Base-by-base conservation (phyloP, 2,888 invertebrate genomes). In the Ornithoptera priamus region DNA sequence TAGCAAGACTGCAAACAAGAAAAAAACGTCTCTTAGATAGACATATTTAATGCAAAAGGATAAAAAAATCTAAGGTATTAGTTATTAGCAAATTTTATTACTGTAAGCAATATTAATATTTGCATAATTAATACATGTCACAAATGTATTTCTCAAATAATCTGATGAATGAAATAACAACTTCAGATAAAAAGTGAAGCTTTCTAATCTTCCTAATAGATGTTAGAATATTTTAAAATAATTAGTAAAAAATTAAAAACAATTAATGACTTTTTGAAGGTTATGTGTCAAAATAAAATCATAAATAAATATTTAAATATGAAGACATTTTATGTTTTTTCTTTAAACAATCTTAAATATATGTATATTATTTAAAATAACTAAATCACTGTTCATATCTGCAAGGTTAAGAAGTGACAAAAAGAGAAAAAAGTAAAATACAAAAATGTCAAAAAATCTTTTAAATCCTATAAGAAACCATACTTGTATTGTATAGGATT, bases 271-370 rank as follows among this genome's bases (percentile, higher is more conserved):
- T 50, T 65, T 71, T 71, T 77, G 77, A 80, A 87, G 86, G 87
- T 87, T 87, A 87, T 75, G 80, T 87, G 86, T 87, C 87, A 87
- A 81, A 80, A 73, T 46, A 75, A 57, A 61, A 22, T 57, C 50
- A 56, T 57, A 60, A 30, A 42, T 60, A 57, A 39, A 46, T 39
- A 65, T 59, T 59, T 18, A 17, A 60, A 61, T 46, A 36, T 46
- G 4, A 15, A 61, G 57, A 18, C 73, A 74, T 62, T 63, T 65
- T 50, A 53, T 68, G 72, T 74, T 73, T 60, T 20, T 12, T 12
- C 0, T 15, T 10, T 15, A 46, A 46, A 15, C 1, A 15, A 12
- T 15, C 15, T 46, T 15, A 46, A 15, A 46, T 2, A 46, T 15
- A 46, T 46, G 12, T 39, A 36, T 53, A 57, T 36, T 39, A 68